Evolutionary conservation across 2,113 vertebrate genomes (phyloP).

Genomic region (Lagopus leucura): DNA sequence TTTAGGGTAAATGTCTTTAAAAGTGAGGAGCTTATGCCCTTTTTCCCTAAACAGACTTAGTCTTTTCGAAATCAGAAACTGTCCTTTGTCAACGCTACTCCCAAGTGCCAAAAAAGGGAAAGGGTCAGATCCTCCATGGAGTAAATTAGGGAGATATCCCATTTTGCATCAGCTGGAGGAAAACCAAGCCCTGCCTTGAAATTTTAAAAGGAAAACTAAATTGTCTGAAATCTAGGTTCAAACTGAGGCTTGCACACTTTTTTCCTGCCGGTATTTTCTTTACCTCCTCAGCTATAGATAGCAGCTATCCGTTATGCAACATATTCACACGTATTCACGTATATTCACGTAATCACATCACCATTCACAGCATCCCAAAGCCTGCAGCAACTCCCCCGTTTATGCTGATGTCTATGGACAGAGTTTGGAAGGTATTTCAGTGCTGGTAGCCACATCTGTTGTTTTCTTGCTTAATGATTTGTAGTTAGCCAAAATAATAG

Average conservation of each 20-base stretch:
- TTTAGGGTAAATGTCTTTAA: conserved; percentile 67
- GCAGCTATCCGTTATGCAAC: background rate
- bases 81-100: conserved; percentile 25
- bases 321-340: background rate
- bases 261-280: background rate
- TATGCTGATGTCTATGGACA: conserved; percentile 4
- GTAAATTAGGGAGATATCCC: background rate
- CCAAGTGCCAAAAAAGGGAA: background rate
- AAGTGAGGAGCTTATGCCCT: conserved; percentile 57
- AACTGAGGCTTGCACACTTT: fast-evolving
- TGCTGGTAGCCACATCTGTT: conserved; percentile 60
- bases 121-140: background rate
- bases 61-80: conserved; percentile 31
- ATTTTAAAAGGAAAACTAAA: conserved; percentile 9
- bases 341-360: background rate
- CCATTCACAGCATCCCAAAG: background rate
- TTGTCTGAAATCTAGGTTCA: background rate
- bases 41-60: conserved; percentile 42
- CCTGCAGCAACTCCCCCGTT: conserved; percentile 45
- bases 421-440: conserved; percentile 66
- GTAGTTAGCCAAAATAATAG: conserved; percentile 71
- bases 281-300: background rate
- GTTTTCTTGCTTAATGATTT: conserved; percentile 72
- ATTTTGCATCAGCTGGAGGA: conserved; percentile 16
- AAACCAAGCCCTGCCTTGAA: background rate